Base-by-base conservation (phyloP, 2,797 vertebrate genomes). In the Gallinago solitaria region DNA sequence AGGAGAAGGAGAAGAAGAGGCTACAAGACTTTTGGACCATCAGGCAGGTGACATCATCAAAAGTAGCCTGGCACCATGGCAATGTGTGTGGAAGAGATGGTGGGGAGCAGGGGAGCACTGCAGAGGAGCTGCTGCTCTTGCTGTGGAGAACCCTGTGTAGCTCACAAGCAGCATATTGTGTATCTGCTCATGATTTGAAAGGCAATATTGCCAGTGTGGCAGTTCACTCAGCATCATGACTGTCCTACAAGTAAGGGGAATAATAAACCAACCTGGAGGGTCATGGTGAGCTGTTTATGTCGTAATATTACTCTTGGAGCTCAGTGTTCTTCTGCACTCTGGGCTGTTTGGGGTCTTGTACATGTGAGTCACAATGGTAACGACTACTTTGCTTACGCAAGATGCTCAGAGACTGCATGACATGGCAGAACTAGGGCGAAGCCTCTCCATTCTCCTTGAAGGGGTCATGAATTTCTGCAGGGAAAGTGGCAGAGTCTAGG, bases 101-200 rank as follows among this genome's bases (percentile, higher is more conserved):
- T 2, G 2, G 19, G 13, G 51, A 73, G 25, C 21, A 61, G 13
- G 6, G 28, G 9, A 77, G 3, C 0, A 0, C 16, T 83, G 5
- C 28, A 54, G 17, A 45, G 12, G 32, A 39, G 16, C 14, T 77
- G 25, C 21, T 57, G 5, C 27, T 41, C 24, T 43, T 63, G 24
- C 23, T 74, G 10, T 45, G 57, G 16, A 71, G 21, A 87, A 8
- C 17, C 27, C 10, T 45, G 28, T 2, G 5, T 77, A 25, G 19
- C 19, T 65, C 48, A 71, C 25, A 82, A 50, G 25, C 27, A 59
- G 12, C n/a, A 13, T 54, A 50, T 4, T 41, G 9, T 0, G 0
- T 37, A 28, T 35, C 32, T 65, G 20, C 8, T 54, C 57, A 32
- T 83, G n/a, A 65, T 45, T 30, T 82, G 15, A 27, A 51, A 78